phyloP scores from a whole-genome alignment of 2,888 invertebrate genomes.

The Bibio marci region DNA sequence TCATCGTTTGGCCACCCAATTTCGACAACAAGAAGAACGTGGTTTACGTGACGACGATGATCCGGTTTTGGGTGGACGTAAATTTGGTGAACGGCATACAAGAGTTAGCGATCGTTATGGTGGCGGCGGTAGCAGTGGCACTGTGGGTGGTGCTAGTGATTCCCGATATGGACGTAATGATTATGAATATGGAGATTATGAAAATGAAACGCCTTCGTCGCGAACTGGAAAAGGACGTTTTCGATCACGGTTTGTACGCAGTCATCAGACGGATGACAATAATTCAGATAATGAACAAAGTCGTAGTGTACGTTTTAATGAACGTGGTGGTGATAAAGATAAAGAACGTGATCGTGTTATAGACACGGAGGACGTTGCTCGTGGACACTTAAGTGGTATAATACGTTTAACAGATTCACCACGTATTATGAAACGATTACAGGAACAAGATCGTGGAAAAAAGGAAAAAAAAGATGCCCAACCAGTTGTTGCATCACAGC shows the following conservation, averaged over 20 bases:
- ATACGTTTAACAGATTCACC: conserved; percentile 75
- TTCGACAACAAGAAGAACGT: conserved; percentile 62
- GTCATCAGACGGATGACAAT: conserved; percentile 52
- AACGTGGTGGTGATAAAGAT: conserved; percentile 35
- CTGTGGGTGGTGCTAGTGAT: conserved; percentile 30
- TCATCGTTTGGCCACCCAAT: conserved; percentile 75
- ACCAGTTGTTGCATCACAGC: conserved; percentile 31
- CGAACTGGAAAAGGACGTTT: conserved; percentile 48
- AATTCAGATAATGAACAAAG: conserved; percentile 58
- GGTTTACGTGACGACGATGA: conserved; percentile 48
- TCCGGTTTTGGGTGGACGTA: conserved; percentile 53
- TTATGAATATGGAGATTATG: conserved; percentile 45
- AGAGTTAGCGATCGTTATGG: conserved; percentile 32
- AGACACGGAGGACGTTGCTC: conserved; percentile 79
- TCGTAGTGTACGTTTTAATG: conserved; percentile 48
- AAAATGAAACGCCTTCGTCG: conserved; percentile 37
- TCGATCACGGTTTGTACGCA: conserved; percentile 50
- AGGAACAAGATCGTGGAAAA: conserved; percentile 56
- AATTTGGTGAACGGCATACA: conserved; percentile 51
- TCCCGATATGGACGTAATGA: conserved; percentile 38
- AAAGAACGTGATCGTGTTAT: conserved; percentile 56
- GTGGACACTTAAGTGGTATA: conserved; percentile 76
- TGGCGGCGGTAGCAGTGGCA: conserved; percentile 15
- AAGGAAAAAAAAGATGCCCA: conserved; percentile 60
- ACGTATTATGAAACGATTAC: conserved; percentile 72